Conservation (phyloP, 2,113 vertebrate species). For the Anarhynchus alexandrinus region DNA sequence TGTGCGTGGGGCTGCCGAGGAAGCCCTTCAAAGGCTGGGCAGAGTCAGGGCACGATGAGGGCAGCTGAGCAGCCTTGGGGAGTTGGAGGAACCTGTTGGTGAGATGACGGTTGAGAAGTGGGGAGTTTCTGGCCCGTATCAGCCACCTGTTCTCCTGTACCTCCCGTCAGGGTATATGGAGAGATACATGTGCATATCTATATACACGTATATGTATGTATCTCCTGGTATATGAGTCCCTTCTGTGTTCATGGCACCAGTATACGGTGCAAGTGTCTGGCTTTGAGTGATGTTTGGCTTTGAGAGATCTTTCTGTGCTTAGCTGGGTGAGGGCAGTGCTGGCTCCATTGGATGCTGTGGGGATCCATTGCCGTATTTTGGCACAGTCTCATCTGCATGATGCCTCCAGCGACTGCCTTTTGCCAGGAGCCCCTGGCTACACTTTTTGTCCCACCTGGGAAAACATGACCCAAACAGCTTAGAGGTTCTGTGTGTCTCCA, state of each 20-base stretch:
- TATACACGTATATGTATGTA: background rate
- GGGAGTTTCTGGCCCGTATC: background rate
- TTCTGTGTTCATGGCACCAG: background rate
- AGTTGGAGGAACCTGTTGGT: background rate
- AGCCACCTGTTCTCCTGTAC: background rate
- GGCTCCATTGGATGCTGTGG: background rate
- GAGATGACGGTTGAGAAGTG: background rate
- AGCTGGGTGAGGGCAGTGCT: background rate
- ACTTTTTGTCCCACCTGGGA: background rate
- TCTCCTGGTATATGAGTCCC: background rate
- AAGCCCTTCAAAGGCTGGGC: background rate
- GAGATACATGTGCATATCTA: background rate
- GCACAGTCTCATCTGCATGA: background rate
- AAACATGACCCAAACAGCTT: background rate
- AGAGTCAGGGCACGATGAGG: background rate
- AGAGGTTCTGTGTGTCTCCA: background rate
- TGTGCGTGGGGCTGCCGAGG: background rate
- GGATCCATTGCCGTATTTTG: background rate
- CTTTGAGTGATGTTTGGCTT: background rate
- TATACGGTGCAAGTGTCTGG: background rate
- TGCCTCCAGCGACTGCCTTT: background rate
- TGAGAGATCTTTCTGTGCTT: background rate
- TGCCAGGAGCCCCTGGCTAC: background rate
- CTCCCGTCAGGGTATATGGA: background rate
- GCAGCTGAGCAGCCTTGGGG: background rate